Conservation (phyloP, 2,797 vertebrate species). For the Phrynocephalus vlangalii region DNA sequence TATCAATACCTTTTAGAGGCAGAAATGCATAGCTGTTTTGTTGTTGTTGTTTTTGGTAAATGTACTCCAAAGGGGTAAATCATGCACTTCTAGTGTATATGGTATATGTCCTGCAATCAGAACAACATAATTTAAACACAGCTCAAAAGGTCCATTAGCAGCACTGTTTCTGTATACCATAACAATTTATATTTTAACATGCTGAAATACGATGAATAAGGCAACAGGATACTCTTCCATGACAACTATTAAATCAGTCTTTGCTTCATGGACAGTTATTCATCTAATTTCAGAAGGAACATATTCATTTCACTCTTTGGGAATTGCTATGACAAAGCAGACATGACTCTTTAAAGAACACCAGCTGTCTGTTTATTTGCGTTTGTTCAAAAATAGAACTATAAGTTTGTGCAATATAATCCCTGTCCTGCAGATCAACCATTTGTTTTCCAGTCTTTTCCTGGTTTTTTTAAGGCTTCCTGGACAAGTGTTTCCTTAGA, state of each 20-base stretch:
- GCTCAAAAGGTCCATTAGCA: not conserved
- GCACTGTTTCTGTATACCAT: not conserved
- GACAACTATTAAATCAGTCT: not conserved
- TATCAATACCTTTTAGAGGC: not conserved
- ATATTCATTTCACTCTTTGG: not conserved
- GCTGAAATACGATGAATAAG: conserved; percentile 1
- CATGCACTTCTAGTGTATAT: not conserved
- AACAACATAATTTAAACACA: not conserved
- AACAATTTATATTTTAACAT: not conserved
- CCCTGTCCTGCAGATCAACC: not conserved
- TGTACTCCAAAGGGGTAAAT: not conserved
- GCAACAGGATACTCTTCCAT: not conserved
- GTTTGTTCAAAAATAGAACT: conserved; percentile 31
- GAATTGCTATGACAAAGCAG: not conserved
- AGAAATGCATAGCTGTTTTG: not conserved
- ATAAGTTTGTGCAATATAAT: not conserved
- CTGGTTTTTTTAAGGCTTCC: conserved; percentile 29
- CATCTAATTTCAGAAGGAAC: not conserved
- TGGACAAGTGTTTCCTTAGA: conserved; percentile 31
- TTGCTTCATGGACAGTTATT: not conserved
- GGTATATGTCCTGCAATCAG: not conserved
- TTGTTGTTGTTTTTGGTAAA: not conserved
- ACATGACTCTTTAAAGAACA: conserved; percentile 20
- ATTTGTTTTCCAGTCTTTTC: conserved; percentile 34
- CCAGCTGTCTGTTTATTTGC: conserved; percentile 23